Base-by-base conservation (phyloP, 2,113 vertebrate genomes). In the Apodemus sylvaticus region DNA sequence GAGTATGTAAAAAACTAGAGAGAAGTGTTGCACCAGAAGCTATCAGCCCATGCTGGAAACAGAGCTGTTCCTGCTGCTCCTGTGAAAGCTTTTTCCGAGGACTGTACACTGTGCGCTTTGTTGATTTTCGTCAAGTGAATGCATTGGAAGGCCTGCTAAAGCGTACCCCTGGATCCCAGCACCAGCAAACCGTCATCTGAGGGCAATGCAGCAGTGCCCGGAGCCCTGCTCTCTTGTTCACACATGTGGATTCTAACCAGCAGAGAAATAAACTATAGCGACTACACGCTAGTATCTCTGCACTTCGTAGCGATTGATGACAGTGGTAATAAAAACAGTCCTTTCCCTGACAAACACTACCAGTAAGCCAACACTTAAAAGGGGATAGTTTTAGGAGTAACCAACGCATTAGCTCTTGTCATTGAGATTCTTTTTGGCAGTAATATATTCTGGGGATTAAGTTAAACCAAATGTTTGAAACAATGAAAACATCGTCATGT, bases 391-490 rank as follows among this genome's bases (percentile, higher is more conserved):
- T 96, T 94, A 97, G 96, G 94, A 98, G 93, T 93, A 98, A 98
- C 91, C 91, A 95, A 82, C 51, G 91, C 93, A 97, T 97, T 98
- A 98, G 48, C 98, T 94, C 96, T 97, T 97, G 97, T 98, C 98
- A 98, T 91, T 94, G 90, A 98, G 98, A 97, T 98, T 98, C 97
- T 96, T 98, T 97, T 97, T 98, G 98, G 98, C 98, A 98, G 97
- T 97, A 98, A 98, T 92, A 97, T 93, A 97, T 97, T 97, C 96
- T 93, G 7, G 90, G 97, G 97, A 98, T 98, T 98, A 98, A 98
- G 98, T 98, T 96, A 98, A 96, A 97, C 98, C 97, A 98, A 98
- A 98, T 98, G 98, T 98, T 98, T 98, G 97, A 96, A 98, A 97
- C 98, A 97, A 98, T 95, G 94, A 86, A 96, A 98, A 98, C 2